A percentile compares a stretch with the other conserved stretches of the same genome.
Conservation (phyloP, 1,140 invertebrate species). For the Drosophila ironensis region DNA sequence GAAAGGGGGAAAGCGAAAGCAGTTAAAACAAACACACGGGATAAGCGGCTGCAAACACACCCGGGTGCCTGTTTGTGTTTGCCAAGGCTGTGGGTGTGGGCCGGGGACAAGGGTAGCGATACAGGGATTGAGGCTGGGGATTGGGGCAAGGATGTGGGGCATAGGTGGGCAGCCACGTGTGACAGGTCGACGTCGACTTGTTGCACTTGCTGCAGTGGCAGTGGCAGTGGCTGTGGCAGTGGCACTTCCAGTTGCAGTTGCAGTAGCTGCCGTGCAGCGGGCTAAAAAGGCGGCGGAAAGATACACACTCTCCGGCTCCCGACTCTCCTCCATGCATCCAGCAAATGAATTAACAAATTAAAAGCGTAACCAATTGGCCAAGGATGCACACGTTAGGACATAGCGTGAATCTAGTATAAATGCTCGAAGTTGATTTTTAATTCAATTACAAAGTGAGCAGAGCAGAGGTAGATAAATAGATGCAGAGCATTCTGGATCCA, state of each 20-base stretch:
- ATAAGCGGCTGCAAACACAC: conserved; percentile 50
- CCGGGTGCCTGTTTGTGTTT: conserved; percentile 10
- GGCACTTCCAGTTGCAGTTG: no score
- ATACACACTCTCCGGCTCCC: not conserved
- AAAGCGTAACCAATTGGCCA: conserved; percentile 74
- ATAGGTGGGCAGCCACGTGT: conserved; percentile 32
- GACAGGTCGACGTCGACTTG: conserved; percentile 45
- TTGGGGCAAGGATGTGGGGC: not conserved
- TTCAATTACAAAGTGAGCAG: conserved; percentile 66
- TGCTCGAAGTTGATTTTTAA: conserved; percentile 73
- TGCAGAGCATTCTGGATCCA: no score
- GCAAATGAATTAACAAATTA: conserved; percentile 79
- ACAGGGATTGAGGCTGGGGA: not conserved
- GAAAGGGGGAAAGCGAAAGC: conserved; percentile 70
- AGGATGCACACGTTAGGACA: conserved; percentile 19
- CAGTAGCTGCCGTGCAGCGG: no score
- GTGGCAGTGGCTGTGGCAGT: no score
- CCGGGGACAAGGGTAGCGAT: no score
- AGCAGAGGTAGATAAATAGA: no score
- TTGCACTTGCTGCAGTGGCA: conserved; percentile 66
- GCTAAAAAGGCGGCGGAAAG: no score
- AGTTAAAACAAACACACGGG: conserved; percentile 66
- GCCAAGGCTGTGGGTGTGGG: not conserved
- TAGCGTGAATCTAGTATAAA: conserved; percentile 35
- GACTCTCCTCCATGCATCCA: conserved; percentile 27